Conservation (phyloP, 2,888 invertebrate species). For the Phaonia tiefii region DNA sequence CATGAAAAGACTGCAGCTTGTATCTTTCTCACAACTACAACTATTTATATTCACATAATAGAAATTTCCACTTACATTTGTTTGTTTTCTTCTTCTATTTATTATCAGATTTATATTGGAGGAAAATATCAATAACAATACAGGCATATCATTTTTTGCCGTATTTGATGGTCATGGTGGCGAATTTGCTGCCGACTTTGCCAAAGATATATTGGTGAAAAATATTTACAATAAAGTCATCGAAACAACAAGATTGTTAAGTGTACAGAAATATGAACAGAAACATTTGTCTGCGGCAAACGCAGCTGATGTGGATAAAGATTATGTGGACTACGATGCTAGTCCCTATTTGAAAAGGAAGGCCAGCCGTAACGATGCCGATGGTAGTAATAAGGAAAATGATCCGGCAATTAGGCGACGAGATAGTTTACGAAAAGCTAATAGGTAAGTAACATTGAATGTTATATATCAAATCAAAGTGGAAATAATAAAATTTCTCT, state of each 20-base stretch:
- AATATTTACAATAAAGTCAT: conserved; percentile 89
- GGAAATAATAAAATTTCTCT: too few relatives aligned
- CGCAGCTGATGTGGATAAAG: conserved; percentile 63
- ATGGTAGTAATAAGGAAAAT: conserved; percentile 76
- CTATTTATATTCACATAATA: conserved; percentile 17
- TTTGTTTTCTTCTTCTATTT: conserved; percentile 22
- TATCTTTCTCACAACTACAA: too few relatives aligned
- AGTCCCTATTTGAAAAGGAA: conserved; percentile 77
- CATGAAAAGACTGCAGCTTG: too few relatives aligned
- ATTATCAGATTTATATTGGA: conserved; percentile 87
- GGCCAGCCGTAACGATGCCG: conserved; percentile 72
- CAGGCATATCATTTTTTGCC: conserved; percentile 93
- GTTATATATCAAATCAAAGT: neutral
- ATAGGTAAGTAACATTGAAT: conserved; percentile 71
- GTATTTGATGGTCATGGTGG: conserved; percentile 98
- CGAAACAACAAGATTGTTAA: conserved; percentile 86
- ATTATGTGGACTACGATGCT: conserved; percentile 74
- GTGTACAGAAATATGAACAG: conserved; percentile 80
- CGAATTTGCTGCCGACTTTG: conserved; percentile 96
- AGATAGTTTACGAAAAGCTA: conserved; percentile 78
- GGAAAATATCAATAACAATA: conserved; percentile 89
- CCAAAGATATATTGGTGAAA: conserved; percentile 92
- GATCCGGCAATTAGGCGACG: conserved; percentile 73
- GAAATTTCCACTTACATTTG: neutral
- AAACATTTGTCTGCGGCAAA: conserved; percentile 59